A percentile compares a stretch with the other conserved stretches of the same genome.
phyloP scores from a whole-genome alignment of 2,113 vertebrate genomes.

The Phrynosoma blainvillii region DNA sequence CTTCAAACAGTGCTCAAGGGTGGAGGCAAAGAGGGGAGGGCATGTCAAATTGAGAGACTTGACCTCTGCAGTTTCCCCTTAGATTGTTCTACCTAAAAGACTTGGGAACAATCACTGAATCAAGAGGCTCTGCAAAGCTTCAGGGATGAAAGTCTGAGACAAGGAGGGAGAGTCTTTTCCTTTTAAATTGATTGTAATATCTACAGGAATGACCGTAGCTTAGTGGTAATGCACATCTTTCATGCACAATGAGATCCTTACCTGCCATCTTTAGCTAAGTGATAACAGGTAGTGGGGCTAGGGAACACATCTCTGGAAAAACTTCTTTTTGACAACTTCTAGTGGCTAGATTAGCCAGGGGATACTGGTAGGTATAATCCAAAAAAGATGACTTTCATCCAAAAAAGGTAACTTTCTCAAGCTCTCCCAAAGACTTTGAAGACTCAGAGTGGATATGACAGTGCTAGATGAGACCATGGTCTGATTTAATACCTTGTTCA shows the following conservation, averaged over 20 bases:
- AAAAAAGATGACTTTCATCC: too few species aligned
- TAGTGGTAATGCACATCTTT: background rate
- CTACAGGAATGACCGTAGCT: background rate
- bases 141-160: background rate
- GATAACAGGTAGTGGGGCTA: background rate
- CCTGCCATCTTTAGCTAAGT: background rate
- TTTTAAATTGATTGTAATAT: background rate
- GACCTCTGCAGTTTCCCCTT: slow-evolving; percentile 19
- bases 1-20: background rate
- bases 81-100: slow-evolving; percentile 19
- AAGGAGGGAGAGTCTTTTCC: background rate
- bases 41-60: background rate
- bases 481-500: too few species aligned
- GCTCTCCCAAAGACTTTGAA: background rate
- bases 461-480: too few species aligned
- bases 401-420: too few species aligned
- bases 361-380: too few species aligned
- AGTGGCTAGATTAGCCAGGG: too few species aligned
- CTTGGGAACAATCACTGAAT: slow-evolving; percentile 17
- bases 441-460: background rate
- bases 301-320: background rate
- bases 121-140: slow-evolving; percentile 24
- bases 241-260: background rate
- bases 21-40: background rate
- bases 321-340: too few species aligned